A percentile compares a stretch with the other conserved stretches of the same genome.
phyloP scores from a whole-genome alignment of 2,113 vertebrate species.

The Regulus satrapa region DNA sequence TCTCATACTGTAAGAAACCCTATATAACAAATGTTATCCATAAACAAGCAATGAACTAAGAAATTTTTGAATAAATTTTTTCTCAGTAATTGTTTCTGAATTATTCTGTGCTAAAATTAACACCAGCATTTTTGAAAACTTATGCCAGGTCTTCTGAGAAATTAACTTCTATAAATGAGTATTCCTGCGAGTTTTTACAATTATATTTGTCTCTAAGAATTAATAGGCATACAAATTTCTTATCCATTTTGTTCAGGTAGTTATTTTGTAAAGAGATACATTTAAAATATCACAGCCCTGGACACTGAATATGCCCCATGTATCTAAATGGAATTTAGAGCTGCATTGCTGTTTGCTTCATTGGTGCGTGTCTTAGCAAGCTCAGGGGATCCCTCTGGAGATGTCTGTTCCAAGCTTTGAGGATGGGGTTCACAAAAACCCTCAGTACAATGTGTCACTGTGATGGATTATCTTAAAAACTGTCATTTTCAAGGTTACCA shows the following conservation, averaged over 20 bases:
- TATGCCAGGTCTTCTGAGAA: background rate
- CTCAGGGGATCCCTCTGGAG: background rate
- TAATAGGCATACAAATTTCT: background rate
- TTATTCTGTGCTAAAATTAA: background rate
- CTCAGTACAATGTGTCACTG: background rate
- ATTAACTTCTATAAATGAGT: background rate
- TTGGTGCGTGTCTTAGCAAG: background rate
- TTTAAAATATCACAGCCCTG: background rate
- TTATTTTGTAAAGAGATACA: background rate
- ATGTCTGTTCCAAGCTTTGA: background rate
- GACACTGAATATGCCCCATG: accelerated
- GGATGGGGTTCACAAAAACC: background rate
- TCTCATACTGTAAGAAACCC: background rate
- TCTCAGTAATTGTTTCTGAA: background rate
- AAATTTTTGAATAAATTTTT: background rate
- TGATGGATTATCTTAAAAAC: background rate
- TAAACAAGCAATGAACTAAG: background rate
- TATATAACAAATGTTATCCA: background rate
- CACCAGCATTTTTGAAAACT: background rate
- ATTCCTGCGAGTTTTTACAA: background rate
- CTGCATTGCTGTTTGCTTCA: background rate
- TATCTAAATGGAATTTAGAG: background rate
- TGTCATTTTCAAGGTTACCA: background rate
- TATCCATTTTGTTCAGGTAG: background rate
- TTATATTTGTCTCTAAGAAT: background rate